phyloP scores from a whole-genome alignment of 2,113 vertebrate species.

The Zingel zingel region DNA sequence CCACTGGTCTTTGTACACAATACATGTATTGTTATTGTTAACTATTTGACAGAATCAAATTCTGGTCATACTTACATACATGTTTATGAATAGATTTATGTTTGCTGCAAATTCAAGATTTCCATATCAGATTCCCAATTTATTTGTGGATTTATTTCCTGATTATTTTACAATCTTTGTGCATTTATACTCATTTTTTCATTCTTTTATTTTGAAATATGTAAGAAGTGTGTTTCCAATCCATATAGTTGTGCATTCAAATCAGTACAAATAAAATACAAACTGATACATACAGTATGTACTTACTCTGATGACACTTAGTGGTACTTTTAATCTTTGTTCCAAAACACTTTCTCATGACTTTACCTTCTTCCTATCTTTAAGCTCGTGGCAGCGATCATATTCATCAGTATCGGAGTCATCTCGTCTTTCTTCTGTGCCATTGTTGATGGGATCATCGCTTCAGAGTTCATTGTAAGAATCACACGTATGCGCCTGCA shows the following conservation, averaged over 20 bases:
- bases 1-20: background rate
- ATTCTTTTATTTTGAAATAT: background rate
- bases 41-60: background rate
- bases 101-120: background rate
- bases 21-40: background rate
- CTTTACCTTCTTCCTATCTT: background rate
- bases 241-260: background rate
- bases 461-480: conserved; percentile 93
- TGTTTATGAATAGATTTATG: background rate
- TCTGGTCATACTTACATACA: background rate
- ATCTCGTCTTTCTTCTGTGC: conserved; percentile 93
- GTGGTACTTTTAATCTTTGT: background rate
- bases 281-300: background rate
- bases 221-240: background rate
- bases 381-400: conserved; percentile 92
- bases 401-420: conserved; percentile 95
- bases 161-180: background rate
- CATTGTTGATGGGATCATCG: conserved; percentile 92
- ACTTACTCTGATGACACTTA: background rate
- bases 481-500: background rate
- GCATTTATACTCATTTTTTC: too few relatives aligned
- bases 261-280: background rate
- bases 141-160: background rate
- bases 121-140: background rate
- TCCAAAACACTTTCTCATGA: background rate